phyloP scores from a whole-genome alignment of 2,888 invertebrate genomes.

The Apamea monoglypha region DNA sequence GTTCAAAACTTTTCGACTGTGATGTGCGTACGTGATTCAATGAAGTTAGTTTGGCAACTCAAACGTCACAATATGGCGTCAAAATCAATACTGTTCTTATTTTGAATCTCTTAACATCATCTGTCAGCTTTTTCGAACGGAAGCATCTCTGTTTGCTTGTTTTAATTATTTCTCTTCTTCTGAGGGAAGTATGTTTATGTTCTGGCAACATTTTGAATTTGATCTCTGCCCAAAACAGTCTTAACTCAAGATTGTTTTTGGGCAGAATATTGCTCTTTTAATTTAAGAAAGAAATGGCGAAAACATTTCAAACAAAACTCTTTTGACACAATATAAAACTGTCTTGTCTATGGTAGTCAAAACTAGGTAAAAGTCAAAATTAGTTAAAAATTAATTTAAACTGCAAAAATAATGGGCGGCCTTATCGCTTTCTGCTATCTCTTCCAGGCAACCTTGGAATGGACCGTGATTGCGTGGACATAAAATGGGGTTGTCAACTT shows the following conservation, averaged over 20 bases:
- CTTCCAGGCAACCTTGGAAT: too few species aligned
- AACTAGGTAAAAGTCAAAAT: too few species aligned
- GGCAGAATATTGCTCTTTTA: background rate
- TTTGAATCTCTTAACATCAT: background rate
- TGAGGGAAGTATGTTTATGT: background rate
- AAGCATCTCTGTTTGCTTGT: background rate
- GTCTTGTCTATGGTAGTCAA: background rate
- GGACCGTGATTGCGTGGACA: too few species aligned
- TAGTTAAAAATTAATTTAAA: too few species aligned
- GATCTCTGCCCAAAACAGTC: background rate
- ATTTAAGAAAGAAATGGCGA: background rate
- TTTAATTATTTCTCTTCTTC: background rate
- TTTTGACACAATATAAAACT: background rate
- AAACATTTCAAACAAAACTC: background rate
- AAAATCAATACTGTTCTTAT: constrained; percentile 18
- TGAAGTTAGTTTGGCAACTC: constrained; percentile 27
- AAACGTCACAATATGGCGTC: constrained; percentile 23
- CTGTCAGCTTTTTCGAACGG: background rate
- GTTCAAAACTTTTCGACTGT: background rate
- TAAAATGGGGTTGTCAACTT: too few species aligned
- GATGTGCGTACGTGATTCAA: background rate
- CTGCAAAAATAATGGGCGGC: too few species aligned
- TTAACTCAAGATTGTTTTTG: background rate
- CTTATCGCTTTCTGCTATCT: too few species aligned
- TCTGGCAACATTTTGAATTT: background rate